A percentile compares a stretch with the other conserved stretches of the same genome.
These are phyloP conservation scores for Hyphantria cunea DNA, from an alignment of 1,140 invertebrate genomes.

Conservation along the genomic window DNA sequence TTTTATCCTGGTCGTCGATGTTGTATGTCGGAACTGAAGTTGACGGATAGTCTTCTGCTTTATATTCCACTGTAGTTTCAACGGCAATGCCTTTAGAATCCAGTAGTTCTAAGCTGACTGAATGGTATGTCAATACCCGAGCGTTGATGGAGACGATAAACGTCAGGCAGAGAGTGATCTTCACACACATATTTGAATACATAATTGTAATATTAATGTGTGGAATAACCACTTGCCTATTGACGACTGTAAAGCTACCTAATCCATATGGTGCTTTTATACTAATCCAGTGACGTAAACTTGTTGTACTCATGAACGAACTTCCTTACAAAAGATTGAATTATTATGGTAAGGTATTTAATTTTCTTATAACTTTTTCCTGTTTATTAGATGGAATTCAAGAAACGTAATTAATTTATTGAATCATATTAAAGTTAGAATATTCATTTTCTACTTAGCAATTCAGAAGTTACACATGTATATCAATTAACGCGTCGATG, in stretches of 20 bases:
- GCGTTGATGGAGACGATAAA: slow-evolving; percentile 15
- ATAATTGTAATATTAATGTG: slow-evolving; percentile 34
- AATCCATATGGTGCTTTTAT: not conserved
- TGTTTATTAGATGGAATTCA: too few species aligned
- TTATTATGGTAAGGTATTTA: too few species aligned
- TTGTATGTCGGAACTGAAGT: slow-evolving; percentile 15
- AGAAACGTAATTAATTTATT: too few species aligned
- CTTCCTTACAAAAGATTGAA: too few species aligned
- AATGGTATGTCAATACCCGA: slow-evolving; percentile 2
- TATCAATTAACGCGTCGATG: too few species aligned
- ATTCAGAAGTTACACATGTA: too few species aligned
- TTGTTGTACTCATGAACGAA: too few species aligned
- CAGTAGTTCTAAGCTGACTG: slow-evolving; percentile 13
- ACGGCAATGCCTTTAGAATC: slow-evolving; percentile 24
- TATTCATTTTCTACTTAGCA: too few species aligned
- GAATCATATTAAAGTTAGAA: too few species aligned
- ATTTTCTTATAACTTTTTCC: too few species aligned
- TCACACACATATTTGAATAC: slow-evolving; percentile 32
- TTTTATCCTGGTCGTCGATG: slow-evolving; percentile 15
- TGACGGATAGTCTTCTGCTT: not conserved
- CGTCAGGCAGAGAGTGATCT: slow-evolving; percentile 20
- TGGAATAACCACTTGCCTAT: slow-evolving; percentile 2
- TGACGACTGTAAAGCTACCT: slow-evolving; percentile 3
- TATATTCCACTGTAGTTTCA: slow-evolving; percentile 28
- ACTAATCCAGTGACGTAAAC: not conserved